Percentiles rank a stretch among this genome's conserved stretches.
These are phyloP conservation scores for Rana temporaria DNA, from an alignment of 2,113 vertebrate genomes.

Conservation along the genomic window DNA sequence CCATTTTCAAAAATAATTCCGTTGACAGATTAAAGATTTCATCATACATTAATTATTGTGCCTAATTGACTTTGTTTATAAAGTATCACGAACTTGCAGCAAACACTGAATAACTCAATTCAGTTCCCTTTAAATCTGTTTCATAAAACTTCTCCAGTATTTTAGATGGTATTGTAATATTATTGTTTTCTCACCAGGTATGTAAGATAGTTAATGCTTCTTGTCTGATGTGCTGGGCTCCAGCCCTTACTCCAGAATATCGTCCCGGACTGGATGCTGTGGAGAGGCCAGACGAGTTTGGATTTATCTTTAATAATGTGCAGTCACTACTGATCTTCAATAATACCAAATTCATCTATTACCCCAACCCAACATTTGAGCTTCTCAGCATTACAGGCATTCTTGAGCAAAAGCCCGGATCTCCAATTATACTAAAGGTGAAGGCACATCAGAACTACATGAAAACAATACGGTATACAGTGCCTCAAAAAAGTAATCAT, in stretches of 20 bases:
- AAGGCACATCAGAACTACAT: not conserved
- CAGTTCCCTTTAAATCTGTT: no score
- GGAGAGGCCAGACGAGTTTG: constrained; percentile 92
- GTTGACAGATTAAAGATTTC: no score
- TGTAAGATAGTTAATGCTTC: constrained; percentile 89
- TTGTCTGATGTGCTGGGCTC: constrained; percentile 87
- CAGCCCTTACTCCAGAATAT: constrained; percentile 84
- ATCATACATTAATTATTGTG: no score
- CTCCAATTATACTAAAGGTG: constrained; percentile 98
- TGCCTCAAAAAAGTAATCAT: no score
- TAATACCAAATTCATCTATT: constrained; percentile 95
- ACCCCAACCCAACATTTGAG: constrained; percentile 94
- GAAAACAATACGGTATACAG: not conserved
- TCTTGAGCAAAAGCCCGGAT: constrained; percentile 94
- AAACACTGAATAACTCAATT: no score
- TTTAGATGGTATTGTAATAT: no score
- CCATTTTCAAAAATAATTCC: no score
- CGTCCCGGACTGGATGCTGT: constrained; percentile 83
- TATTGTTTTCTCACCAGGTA: constrained; percentile 71
- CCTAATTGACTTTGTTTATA: no score
- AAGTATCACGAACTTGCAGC: no score
- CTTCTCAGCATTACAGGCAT: constrained; percentile 85
- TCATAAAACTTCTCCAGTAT: no score
- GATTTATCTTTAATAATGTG: constrained; percentile 97
- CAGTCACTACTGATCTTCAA: constrained; percentile 93